Percentiles rank a stretch among this genome's conserved stretches.
These are phyloP conservation scores for Deilephila porcellus DNA, from an alignment of 2,888 invertebrate genomes.

Conservation along the genomic window DNA sequence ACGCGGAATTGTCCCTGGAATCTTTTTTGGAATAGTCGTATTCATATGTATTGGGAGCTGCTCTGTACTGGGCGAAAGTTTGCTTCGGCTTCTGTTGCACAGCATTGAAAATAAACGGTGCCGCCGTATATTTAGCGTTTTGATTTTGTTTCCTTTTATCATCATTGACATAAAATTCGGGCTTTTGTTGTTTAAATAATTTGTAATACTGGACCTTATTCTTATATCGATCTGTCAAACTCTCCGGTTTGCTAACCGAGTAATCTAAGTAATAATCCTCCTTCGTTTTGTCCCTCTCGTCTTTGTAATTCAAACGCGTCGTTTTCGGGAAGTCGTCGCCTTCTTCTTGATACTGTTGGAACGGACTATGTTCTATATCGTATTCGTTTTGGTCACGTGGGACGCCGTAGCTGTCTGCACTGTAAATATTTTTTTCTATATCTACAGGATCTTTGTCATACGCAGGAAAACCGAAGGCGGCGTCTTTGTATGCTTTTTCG, in stretches of 20 bases:
- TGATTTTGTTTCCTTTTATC: constrained; percentile 58
- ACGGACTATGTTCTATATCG: constrained; percentile 63
- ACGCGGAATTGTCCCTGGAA: constrained; percentile 65
- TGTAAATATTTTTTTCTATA: constrained; percentile 68
- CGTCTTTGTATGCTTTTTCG: constrained; percentile 75
- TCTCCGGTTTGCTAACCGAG: constrained; percentile 69
- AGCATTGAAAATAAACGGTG: constrained; percentile 56
- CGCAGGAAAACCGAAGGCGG: constrained; percentile 75
- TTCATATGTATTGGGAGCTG: constrained; percentile 60
- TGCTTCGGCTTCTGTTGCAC: constrained; percentile 59
- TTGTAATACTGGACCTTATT: constrained; percentile 73
- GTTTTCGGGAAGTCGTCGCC: constrained; percentile 69
- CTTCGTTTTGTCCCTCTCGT: constrained; percentile 67
- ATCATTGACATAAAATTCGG: constrained; percentile 53
- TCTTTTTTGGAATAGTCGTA: constrained; percentile 65
- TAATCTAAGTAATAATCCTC: constrained; percentile 72
- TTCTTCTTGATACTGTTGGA: constrained; percentile 69
- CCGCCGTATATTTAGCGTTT: constrained; percentile 61
- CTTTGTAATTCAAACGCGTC: constrained; percentile 67
- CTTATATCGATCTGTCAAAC: constrained; percentile 61
- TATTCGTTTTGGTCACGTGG: constrained; percentile 58
- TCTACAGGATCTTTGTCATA: constrained; percentile 59
- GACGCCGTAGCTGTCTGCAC: constrained; percentile 66
- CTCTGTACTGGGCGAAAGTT: constrained; percentile 61
- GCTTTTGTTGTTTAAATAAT: constrained; percentile 66